phyloP scores from a whole-genome alignment of 2,113 vertebrate species.

The Monopterus albus region DNA sequence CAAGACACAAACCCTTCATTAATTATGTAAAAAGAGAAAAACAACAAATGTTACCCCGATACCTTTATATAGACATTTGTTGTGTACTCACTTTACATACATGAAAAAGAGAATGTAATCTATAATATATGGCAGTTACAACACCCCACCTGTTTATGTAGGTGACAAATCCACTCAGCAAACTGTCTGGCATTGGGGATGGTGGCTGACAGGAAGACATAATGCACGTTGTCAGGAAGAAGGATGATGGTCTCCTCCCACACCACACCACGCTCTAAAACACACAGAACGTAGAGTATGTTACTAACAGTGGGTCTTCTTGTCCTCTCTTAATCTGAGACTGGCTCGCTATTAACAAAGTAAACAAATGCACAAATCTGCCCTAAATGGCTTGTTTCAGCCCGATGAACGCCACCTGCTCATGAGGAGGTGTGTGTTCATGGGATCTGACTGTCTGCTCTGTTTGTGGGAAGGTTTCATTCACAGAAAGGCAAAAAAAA shows the following conservation, averaged over 20 bases:
- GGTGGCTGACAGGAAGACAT: slow-evolving; percentile 98
- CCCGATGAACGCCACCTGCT: too few species aligned
- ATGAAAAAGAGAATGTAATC: not conserved
- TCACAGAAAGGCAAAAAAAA: too few species aligned
- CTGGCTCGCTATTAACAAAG: too few species aligned
- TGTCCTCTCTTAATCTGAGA: too few species aligned
- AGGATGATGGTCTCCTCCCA: slow-evolving; percentile 99
- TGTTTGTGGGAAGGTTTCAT: too few species aligned
- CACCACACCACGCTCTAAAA: slow-evolving; percentile 95
- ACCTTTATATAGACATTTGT: not conserved
- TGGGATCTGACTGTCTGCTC: too few species aligned
- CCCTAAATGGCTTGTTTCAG: too few species aligned
- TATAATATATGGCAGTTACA: not conserved
- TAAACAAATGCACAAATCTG: too few species aligned
- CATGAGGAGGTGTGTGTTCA: too few species aligned
- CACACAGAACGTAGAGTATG: not conserved
- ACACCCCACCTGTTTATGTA: slow-evolving; percentile 93
- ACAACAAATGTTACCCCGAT: not conserved
- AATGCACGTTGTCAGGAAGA: slow-evolving; percentile 97
- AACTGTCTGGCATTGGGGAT: slow-evolving; percentile 98
- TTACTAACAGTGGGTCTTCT: not conserved
- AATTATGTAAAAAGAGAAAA: not conserved
- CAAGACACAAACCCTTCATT: slow-evolving; percentile 21
- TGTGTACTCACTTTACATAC: too few species aligned
- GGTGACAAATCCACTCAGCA: slow-evolving; percentile 98